These are phyloP conservation scores for Peromyscus maniculatus DNA, from an alignment of 2,113 vertebrate genomes.

Conservation along the genomic window DNA sequence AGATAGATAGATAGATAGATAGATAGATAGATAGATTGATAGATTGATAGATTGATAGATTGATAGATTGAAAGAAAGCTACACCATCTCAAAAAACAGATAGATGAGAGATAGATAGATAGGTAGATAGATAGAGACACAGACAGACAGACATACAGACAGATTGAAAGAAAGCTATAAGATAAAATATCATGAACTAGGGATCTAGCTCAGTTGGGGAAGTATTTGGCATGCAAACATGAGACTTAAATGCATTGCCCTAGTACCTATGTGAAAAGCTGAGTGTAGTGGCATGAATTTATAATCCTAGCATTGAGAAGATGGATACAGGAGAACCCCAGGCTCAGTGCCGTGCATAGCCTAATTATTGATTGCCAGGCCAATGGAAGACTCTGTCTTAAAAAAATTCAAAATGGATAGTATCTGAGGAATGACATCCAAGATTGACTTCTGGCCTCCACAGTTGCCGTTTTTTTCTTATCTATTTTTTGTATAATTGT, in stretches of 20 bases:
- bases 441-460: not conserved
- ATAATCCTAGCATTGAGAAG: not conserved
- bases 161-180: not conserved
- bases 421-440: not conserved
- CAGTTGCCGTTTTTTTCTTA: not conserved
- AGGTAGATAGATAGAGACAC: not conserved
- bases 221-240: not conserved
- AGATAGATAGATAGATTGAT: no score
- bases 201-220: not conserved
- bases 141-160: not conserved
- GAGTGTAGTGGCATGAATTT: not conserved
- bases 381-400: not conserved
- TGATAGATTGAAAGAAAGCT: not conserved
- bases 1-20: not conserved
- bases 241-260: not conserved
- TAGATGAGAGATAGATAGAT: no score
- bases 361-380: no score
- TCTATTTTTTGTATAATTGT: conserved; percentile 31
- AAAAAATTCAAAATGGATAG: not conserved
- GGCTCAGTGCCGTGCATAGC: not conserved
- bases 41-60: not conserved
- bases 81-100: no score
- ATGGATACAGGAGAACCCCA: no score
- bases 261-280: not conserved
- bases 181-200: not conserved